Percentiles rank a stretch among this genome's conserved stretches.
Evolutionary conservation across 53 echinoderm and acorn worm species (phyloP).

Genomic region (Glandiceps talaboti): DNA sequence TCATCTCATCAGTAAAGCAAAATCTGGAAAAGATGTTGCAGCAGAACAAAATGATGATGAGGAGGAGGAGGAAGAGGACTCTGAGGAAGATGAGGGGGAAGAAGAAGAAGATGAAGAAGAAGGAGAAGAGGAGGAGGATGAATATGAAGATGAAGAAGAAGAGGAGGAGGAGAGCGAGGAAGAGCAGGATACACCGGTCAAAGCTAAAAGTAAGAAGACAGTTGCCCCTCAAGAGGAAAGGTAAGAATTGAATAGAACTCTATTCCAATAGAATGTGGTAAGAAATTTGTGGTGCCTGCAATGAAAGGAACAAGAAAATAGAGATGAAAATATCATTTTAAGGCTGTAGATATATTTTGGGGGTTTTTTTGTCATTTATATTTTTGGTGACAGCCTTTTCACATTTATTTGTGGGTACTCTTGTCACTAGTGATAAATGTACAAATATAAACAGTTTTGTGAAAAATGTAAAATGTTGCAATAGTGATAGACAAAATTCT

Average conservation of each 20-base stretch:
- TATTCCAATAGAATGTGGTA: too few relatives aligned
- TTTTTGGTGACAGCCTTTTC: too few relatives aligned
- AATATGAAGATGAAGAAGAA: slow-evolving; percentile 34
- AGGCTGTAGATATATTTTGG: too few relatives aligned
- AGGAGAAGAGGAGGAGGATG: slow-evolving; percentile 29
- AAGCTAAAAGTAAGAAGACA: slow-evolving; percentile 11
- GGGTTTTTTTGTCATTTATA: too few relatives aligned
- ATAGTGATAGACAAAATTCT: too few relatives aligned
- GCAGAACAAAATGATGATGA: slow-evolving; percentile 23
- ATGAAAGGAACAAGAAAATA: too few relatives aligned
- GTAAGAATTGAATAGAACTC: slow-evolving; percentile 11
- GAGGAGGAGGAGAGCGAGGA: slow-evolving; percentile 40
- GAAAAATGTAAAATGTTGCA: too few relatives aligned
- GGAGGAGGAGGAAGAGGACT: slow-evolving; percentile 23
- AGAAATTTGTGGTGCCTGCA: too few relatives aligned
- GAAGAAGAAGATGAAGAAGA: slow-evolving; percentile 35
- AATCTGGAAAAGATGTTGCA: slow-evolving; percentile 15
- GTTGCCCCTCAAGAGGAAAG: slow-evolving; percentile 33
- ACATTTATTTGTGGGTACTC: too few relatives aligned
- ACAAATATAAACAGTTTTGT: too few relatives aligned
- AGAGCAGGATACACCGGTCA: slow-evolving; percentile 24
- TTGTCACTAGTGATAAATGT: too few relatives aligned
- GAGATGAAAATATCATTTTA: too few relatives aligned
- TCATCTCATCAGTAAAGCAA: slow-evolving; percentile 1
- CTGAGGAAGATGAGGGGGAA: slow-evolving; percentile 20